Conservation (phyloP, 2,888 invertebrate genomes). For the Meiosimyza decipiens region DNA sequence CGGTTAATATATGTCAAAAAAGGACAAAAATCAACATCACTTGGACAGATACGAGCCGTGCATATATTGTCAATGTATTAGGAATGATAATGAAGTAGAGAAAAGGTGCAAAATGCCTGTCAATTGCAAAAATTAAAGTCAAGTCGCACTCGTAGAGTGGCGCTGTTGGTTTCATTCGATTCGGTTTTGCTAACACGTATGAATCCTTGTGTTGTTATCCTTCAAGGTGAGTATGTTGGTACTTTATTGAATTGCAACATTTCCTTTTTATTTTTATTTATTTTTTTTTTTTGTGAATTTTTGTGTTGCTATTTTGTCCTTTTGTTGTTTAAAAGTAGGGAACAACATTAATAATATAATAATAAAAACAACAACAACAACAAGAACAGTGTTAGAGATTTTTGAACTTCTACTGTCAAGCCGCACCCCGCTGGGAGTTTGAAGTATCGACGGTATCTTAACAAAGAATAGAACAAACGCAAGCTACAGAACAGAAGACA, state of each 20-base stretch:
- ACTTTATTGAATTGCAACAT: slow-evolving; percentile 23
- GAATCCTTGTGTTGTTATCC: no score
- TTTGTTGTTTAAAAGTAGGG: slow-evolving; percentile 1
- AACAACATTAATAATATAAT: neutral
- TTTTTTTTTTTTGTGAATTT: slow-evolving; percentile 4
- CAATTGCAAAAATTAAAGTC: no score
- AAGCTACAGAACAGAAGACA: neutral
- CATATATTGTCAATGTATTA: no score
- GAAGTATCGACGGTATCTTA: neutral
- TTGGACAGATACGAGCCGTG: no score
- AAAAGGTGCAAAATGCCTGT: no score
- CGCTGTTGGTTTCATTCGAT: no score
- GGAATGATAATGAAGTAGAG: no score
- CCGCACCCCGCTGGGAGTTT: slow-evolving; percentile 24
- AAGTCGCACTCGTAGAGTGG: no score
- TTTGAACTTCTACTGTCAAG: neutral
- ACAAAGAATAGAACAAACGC: neutral
- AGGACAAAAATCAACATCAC: no score
- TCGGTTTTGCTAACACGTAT: no score
- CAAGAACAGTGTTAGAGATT: neutral
- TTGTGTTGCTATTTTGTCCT: neutral
- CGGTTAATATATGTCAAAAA: no score
- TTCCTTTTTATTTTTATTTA: no score
- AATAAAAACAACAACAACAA: neutral
- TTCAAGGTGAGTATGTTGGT: neutral